Evolutionary conservation across 2,797 vertebrate genomes (phyloP).

Genomic region (Danio aesculapii): DNA sequence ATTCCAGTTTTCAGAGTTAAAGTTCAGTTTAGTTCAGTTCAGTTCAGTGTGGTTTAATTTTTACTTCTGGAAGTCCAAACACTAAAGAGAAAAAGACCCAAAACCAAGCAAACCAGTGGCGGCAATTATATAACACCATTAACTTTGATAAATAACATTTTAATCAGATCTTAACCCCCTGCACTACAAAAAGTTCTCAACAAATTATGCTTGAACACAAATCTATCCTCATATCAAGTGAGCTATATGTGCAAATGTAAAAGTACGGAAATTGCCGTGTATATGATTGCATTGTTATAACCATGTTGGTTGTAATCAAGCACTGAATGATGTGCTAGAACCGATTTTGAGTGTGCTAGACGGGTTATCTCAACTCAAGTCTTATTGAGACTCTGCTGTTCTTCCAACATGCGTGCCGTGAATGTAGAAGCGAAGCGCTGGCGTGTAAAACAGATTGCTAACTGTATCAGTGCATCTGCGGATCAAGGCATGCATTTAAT

Average conservation of each 20-base stretch:
- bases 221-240: not conserved
- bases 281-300: constrained; percentile 1
- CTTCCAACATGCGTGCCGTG: constrained; percentile 12
- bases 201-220: not conserved
- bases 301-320: constrained; percentile 6
- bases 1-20: no score
- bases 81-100: no score
- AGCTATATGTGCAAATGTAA: not conserved
- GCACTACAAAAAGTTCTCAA: not conserved
- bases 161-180: no score
- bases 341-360: constrained; percentile 7
- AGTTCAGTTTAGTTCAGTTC: no score
- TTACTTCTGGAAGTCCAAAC: no score
- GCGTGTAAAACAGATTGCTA: constrained; percentile 33
- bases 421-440: constrained; percentile 23
- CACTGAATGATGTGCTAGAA: constrained; percentile 13
- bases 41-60: no score
- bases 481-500: constrained; percentile 43
- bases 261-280: not conserved
- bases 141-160: no score
- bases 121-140: no score
- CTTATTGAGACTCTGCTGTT: constrained; percentile 7
- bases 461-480: constrained; percentile 44
- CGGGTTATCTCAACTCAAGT: constrained; percentile 30
- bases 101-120: no score